Conservation (phyloP, 2,797 vertebrate genomes). For the Trachops cirrhosus region DNA sequence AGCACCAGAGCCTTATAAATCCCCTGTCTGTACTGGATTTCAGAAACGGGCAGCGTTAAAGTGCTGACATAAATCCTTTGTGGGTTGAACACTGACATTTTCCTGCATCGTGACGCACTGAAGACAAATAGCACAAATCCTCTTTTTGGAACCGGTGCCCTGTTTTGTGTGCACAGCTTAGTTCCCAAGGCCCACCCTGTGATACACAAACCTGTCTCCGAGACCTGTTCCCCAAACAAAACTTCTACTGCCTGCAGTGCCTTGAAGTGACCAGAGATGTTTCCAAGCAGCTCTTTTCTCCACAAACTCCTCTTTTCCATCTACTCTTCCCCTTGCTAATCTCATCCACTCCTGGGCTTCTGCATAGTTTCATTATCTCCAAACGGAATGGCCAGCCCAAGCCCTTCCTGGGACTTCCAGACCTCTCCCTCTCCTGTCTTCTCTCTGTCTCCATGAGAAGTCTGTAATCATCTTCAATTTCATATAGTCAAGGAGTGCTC, state of each 20-base stretch:
- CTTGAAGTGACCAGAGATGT: background rate
- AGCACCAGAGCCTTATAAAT: slow-evolving; percentile 66
- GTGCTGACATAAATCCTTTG: slow-evolving; percentile 64
- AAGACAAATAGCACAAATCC: background rate
- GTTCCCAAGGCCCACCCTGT: background rate
- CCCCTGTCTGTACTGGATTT: slow-evolving; percentile 65
- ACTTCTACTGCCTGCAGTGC: background rate
- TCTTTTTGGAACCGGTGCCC: background rate
- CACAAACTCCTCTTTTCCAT: background rate
- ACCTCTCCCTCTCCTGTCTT: background rate
- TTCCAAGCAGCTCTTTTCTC: background rate
- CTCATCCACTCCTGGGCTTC: background rate
- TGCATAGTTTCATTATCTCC: background rate
- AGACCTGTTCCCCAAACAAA: background rate
- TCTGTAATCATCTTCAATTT: background rate
- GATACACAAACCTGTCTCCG: background rate
- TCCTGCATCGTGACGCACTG: background rate
- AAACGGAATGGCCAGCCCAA: background rate
- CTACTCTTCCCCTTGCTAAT: background rate
- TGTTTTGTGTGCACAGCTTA: background rate
- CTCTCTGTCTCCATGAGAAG: background rate
- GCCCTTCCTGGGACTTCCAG: background rate
- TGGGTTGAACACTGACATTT: slow-evolving; percentile 59
- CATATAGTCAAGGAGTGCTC: background rate
- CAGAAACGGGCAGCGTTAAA: slow-evolving; percentile 59